phyloP scores from a whole-genome alignment of 1,140 invertebrate species.

The Drosophila pseudoobscura region DNA sequence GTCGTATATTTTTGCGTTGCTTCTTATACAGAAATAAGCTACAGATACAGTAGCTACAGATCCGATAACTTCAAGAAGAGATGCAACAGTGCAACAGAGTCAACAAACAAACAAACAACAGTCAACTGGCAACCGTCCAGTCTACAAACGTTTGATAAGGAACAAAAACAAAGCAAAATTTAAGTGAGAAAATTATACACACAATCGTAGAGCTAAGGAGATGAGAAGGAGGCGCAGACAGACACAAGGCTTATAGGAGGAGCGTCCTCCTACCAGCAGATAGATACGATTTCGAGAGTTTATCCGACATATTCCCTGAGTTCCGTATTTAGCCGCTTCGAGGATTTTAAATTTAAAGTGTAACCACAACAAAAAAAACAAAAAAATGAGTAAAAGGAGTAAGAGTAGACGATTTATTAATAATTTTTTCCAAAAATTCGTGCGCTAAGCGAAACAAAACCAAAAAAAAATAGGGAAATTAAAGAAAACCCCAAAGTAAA shows the following conservation, averaged over 20 bases:
- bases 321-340: conserved; percentile 28
- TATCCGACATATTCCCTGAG: too few species aligned
- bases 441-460: conserved; percentile 42
- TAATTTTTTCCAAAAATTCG: conserved; percentile 50
- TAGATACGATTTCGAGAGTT: not conserved
- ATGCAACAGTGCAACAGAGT: conserved; percentile 20
- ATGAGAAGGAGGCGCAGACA: conserved; percentile 5
- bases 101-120: conserved; percentile 42
- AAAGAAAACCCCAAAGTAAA: conserved; percentile 26
- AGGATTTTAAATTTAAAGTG: conserved; percentile 41
- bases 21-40: conserved; percentile 64
- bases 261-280: conserved; percentile 12
- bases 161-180: conserved; percentile 30
- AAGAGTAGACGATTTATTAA: conserved; percentile 30
- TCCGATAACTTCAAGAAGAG: conserved; percentile 16
- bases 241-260: not conserved
- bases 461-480: conserved; percentile 20
- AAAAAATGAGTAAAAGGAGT: conserved; percentile 1
- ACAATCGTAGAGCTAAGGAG: conserved; percentile 17
- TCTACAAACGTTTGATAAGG: conserved; percentile 75
- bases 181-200: conserved; percentile 41
- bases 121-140: conserved; percentile 78
- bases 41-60: conserved; percentile 39
- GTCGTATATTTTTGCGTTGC: conserved; percentile 71
- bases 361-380: conserved; percentile 32